Evolutionary conservation across 2,113 vertebrate species (phyloP), one percentile per base, ranked within the genome.

Genomic region (Pseudonaja textilis): DNA sequence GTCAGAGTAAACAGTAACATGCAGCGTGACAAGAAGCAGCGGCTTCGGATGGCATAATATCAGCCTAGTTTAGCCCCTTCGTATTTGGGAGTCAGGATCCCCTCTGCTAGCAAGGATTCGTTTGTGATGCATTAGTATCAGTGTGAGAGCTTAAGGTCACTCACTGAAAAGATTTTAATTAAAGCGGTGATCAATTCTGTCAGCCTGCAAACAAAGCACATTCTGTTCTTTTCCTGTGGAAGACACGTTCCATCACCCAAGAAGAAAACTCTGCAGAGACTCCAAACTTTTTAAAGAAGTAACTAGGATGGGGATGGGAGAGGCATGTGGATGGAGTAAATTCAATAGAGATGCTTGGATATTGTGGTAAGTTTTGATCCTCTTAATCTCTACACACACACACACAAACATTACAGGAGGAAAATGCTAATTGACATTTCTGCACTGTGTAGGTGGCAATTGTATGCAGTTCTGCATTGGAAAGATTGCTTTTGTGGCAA

Each of bases 151-250:
- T 95, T 39, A 91, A 95, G 96, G 96, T 96, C 96, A 96, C 93
- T 96, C 94, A 89, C 96, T 95, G 94, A 86, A 92, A 96, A 91
- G 94, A 94, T 89, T 97, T 96, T 97, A 97, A 97, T 97, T 96
- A 97, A 96, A 95, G 94, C 0, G n/a, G 95, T 96, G 96, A 97
- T 96, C 97, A 96, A 95, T 96, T 95, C 93, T 97, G 96, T 96
- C 96, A 96, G 96, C 0, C 12, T 0, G 4, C 14, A 90, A 92
- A 94, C 94, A 93, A 95, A 97, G 97, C 93, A 96, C 96, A 93
- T 18, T 56, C 95, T 97, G 97, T 96, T 95, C 97, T 95, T 95
- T 96, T 96, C 96, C 95, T 96, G 90, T 90, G 91, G 95, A 87
- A 97, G 95, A 91, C 92, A 39, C 54, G 42, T 56, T 85, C 12